phyloP scores from a whole-genome alignment of 2,888 invertebrate genomes.

The Melipona beecheii region DNA sequence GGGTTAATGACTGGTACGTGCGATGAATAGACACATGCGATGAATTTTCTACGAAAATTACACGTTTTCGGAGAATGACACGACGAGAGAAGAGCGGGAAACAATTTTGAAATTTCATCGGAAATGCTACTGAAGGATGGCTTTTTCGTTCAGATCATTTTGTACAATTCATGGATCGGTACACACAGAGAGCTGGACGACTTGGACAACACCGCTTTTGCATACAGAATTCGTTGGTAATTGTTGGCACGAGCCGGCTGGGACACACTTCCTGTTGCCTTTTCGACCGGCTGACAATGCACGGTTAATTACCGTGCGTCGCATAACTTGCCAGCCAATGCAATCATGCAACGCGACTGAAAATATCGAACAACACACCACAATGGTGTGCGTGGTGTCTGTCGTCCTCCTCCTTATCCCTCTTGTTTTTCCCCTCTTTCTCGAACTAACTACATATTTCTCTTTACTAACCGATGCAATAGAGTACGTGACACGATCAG shows the following conservation, averaged over 20 bases:
- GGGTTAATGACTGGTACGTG: not conserved
- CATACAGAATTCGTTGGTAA: conserved; percentile 1
- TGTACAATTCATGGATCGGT: conserved; percentile 18
- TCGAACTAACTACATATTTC: not conserved
- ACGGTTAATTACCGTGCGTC: conserved; percentile 39
- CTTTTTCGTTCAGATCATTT: not conserved
- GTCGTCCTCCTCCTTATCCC: not conserved
- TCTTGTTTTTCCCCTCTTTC: not conserved
- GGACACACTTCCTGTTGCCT: conserved; percentile 12
- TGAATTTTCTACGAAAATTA: not conserved
- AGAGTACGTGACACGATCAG: not conserved
- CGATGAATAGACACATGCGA: not conserved
- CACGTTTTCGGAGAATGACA: not conserved
- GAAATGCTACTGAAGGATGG: not conserved
- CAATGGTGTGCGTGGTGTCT: not conserved
- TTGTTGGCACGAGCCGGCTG: not conserved
- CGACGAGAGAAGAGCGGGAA: too few relatives aligned
- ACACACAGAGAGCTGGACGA: not conserved
- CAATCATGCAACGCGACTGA: conserved; percentile 22
- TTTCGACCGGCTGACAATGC: conserved; percentile 29
- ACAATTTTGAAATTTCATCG: not conserved
- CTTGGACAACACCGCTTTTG: not conserved
- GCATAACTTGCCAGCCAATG: conserved; percentile 10
- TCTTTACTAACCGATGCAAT: not conserved
- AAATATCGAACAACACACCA: not conserved